Evolutionary conservation across 2,797 vertebrate genomes (phyloP), one percentile per base, ranked within the genome.

Genomic region (Diceros bicornis): DNA sequence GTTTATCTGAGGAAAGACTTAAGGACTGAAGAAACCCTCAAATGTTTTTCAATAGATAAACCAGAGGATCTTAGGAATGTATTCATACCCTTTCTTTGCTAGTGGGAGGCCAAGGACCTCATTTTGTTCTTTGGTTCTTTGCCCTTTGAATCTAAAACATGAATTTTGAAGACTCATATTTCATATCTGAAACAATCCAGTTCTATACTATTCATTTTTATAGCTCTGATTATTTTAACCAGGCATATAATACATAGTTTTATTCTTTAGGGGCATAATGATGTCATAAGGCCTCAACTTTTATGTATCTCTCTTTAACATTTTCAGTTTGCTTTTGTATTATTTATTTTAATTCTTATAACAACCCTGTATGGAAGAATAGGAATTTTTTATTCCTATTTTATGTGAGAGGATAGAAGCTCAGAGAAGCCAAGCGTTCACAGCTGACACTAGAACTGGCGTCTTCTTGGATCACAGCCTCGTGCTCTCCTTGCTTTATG

Each of bases 1-100:
- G 57, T 96, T 84, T 96, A 87, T 94, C 79, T 94, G 86, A 61
- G 41, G 41, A 97, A 89, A 90, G 87, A 64, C 61, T 85, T 78
- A 13, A 72, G 66, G 34, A 55, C 68, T 52, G 37, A 74, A 83
- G 69, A 94, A 81, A 6, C 27, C 27, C 23, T 81, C n/a, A 14
- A 27, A 41, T 91, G 41, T 44, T 95, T 95, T 85, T 69, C 52
- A 41, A 13, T 13, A 93, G 94, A 97, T 72, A 59, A 82, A 59
- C 72, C 23, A 1, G 29, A 94, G 14, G 68, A 25, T 91, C 57
- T 78, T 25, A 29, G 81, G 68, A 95, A 74, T 75, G n/a, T 57
- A 17, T 62, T 74, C 88, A 50, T 61, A 71, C n/a, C 69, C 64
- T 68, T 79, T 41, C 77, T 95, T 23, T 85, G 32, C 68, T 77